Base-by-base conservation (phyloP, 1,140 invertebrate species). In the Megalopta genalis region DNA sequence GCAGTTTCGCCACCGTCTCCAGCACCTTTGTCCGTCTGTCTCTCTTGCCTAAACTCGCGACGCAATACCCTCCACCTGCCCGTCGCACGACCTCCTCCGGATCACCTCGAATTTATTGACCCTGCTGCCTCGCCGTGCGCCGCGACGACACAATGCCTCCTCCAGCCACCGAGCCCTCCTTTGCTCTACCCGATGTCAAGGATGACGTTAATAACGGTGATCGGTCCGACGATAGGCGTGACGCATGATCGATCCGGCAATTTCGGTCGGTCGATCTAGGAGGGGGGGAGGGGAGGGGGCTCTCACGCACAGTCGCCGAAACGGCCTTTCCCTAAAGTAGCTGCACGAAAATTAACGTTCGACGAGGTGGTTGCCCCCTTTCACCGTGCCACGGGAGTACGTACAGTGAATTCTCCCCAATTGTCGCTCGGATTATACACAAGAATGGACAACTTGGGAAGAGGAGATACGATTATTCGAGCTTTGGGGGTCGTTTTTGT, bases 11-110 rank as follows among this genome's bases (percentile, higher is more conserved):
- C 63, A 67, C 73, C 62, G 62, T 23, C 57, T 23, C 42, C 42
- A 46, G 59, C 79, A 85, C 68, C 83, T 85, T 85, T 85, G 83
- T 85, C 80, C 46, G 69, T 70, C n/a, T 39, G 65, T 70, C n/a
- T 39, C 67, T 71, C 75, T 75, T 78, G 74, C 72, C 54, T 65
- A 49, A 71, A 85, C 42, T 72, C 77, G 78, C 65, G 72, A 83
- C 83, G 82, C 83, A 80, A 64, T 76, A 80, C 39, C 57, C 77
- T 80, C 74, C 84, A 85, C 84, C 84, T 85, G 84, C 84, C 84
- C 80, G 60, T 79, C 71, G 60, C 70, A 59, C 57, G 84, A 85
- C 81, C 83, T 84, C 83, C 82, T 65, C 23, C 39, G 74, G 74
- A 81, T 81, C 62, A 37, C 59, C 75, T 65, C 57, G 77, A 66